Evolutionary conservation across 1,140 invertebrate genomes (phyloP).

Genomic region (Drosophila bifasciata): DNA sequence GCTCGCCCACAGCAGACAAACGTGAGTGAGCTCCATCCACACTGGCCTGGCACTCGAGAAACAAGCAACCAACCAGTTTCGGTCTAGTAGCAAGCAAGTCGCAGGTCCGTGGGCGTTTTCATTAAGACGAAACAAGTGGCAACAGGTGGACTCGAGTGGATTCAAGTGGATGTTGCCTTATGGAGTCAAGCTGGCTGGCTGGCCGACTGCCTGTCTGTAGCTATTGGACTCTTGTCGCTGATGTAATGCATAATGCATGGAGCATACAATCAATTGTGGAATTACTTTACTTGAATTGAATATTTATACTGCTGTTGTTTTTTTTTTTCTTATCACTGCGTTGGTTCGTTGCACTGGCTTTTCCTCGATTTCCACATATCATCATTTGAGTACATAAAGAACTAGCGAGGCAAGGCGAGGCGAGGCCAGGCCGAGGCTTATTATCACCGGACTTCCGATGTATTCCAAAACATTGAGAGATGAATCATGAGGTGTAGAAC

Average conservation of each 20-base stretch:
- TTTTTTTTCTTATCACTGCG: slow-evolving; percentile 37
- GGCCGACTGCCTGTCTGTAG: slow-evolving; percentile 24
- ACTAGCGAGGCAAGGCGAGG: not conserved
- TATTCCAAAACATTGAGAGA: not conserved
- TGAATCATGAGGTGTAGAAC: slow-evolving; percentile 43
- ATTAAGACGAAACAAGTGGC: slow-evolving; percentile 50
- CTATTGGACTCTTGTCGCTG: slow-evolving; percentile 18
- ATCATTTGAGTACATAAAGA: not conserved
- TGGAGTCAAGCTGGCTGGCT: slow-evolving; percentile 36
- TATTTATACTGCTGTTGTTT: slow-evolving; percentile 8
- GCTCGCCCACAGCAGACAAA: slow-evolving; percentile 20
- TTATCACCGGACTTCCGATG: slow-evolving; percentile 55
- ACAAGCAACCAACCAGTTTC: slow-evolving; percentile 42
- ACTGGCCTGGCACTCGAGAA: too few species aligned
- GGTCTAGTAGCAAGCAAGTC: not conserved
- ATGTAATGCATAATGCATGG: slow-evolving; percentile 40
- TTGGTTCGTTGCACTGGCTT: slow-evolving; percentile 41
- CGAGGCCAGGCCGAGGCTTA: not conserved
- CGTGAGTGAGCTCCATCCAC: slow-evolving; percentile 6
- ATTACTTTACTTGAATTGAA: slow-evolving; percentile 13
- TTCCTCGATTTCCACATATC: slow-evolving; percentile 39
- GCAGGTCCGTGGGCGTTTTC: slow-evolving; percentile 42
- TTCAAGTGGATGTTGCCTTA: slow-evolving; percentile 35
- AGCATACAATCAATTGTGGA: slow-evolving; percentile 22
- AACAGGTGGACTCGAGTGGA: slow-evolving; percentile 52